Conservation (phyloP, 1,140 invertebrate species). For the Mycetomoellerius zeteki region DNA sequence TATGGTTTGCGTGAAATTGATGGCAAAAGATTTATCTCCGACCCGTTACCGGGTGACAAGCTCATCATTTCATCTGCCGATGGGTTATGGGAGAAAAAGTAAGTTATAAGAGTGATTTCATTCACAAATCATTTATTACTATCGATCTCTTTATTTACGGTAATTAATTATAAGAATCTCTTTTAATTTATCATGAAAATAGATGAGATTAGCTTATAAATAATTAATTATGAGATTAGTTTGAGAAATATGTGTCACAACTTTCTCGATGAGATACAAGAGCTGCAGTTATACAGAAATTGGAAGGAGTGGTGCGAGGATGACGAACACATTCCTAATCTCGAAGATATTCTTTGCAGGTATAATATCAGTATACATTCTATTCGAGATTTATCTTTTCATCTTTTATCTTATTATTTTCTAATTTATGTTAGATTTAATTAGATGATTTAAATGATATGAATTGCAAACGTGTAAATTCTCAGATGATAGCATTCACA, state of each 20-base stretch:
- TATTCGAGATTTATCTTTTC: neutral
- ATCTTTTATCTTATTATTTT: neutral
- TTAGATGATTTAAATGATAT: neutral
- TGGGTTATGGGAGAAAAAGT: constrained; percentile 79
- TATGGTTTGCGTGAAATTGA: constrained; percentile 79
- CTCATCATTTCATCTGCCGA: constrained; percentile 77
- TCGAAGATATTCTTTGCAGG: constrained; percentile 77
- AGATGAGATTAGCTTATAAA: too few relatives aligned
- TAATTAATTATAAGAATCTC: neutral
- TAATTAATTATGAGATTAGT: constrained; percentile 57
- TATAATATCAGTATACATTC: constrained; percentile 38
- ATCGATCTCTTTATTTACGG: neutral
- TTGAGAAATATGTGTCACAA: constrained; percentile 79
- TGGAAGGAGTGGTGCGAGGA: constrained; percentile 78
- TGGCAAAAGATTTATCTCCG: constrained; percentile 76
- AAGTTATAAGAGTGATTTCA: neutral
- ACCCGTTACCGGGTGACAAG: constrained; percentile 73
- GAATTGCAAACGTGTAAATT: too few relatives aligned
- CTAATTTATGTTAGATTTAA: neutral
- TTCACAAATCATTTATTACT: neutral
- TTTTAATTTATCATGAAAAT: too few relatives aligned
- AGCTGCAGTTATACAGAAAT: constrained; percentile 74
- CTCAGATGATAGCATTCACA: too few relatives aligned
- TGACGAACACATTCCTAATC: constrained; percentile 37
- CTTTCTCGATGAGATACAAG: constrained; percentile 76